Conservation (phyloP, 2,888 invertebrate genomes). For the Gryllus longicercus region DNA sequence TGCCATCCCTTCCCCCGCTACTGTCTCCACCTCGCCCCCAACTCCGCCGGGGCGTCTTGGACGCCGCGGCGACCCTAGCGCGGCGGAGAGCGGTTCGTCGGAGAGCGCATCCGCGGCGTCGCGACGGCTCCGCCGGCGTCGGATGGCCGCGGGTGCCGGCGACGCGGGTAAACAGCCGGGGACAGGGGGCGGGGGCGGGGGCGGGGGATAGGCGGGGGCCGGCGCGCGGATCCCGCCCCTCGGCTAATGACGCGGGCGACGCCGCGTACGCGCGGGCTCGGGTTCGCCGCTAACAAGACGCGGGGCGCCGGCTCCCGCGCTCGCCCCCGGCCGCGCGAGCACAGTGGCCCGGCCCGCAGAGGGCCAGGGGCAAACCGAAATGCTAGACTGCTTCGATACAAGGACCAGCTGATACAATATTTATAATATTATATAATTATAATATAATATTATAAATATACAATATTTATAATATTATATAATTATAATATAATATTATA, state of each 20-base stretch:
- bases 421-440: no score
- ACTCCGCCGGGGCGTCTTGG: no score
- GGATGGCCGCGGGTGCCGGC: background rate
- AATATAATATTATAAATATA: no score
- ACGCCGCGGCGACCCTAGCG: background rate
- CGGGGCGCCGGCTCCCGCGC: background rate
- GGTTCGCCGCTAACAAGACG: constrained; percentile 17
- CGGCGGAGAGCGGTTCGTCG: background rate
- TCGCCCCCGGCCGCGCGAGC: background rate
- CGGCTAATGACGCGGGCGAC: background rate
- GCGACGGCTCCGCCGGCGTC: background rate
- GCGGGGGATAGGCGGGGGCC: no score
- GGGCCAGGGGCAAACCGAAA: no score
- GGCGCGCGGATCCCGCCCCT: background rate
- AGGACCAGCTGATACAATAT: no score
- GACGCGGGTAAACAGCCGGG: background rate
- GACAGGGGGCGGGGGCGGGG: background rate
- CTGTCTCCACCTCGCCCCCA: no score
- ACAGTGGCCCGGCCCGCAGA: background rate
- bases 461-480: no score
- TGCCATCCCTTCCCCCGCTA: no score
- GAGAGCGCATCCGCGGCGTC: background rate
- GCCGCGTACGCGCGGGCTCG: background rate
- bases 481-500: no score
- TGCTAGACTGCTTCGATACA: no score